Base-by-base conservation (phyloP, 2,113 vertebrate species). In the Dromaius novaehollandiae region DNA sequence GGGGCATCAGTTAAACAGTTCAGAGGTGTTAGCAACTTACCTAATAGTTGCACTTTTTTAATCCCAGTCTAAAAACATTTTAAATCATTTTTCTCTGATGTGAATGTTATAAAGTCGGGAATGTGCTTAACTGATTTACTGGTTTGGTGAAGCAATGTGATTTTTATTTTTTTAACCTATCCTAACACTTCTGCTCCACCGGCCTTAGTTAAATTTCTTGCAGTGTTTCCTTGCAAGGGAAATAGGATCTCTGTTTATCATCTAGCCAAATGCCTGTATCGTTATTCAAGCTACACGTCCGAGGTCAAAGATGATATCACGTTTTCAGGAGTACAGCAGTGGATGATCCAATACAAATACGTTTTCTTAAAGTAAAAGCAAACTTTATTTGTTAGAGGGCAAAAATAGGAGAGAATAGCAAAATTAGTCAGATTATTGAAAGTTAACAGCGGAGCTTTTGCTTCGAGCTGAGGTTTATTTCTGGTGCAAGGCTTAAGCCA, bases 191-290 rank as follows among this genome's bases (percentile, higher is more conserved):
- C 82, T 34, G n/a, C 75, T 69, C 46, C 42, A 13, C n/a, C 87
- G 81, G 69, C 77, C 81, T 82, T 17, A 26, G 74, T 50, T 95
- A 75, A 61, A 66, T 71, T 65, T 60, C 91, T 86, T 74, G 26
- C 68, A 28, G 10, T 28, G 9, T 32, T 84, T 78, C 61, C 74
- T 92, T 71, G 77, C 84, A 82, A 91, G 71, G 91, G 91, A 94
- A 91, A 87, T 50, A 66, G 90, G 77, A 75, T 88, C 71, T 90
- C 60, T 84, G 93, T 66, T 95, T 92, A 71, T 92, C 93, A 42
- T 92, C 56, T 78, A 34, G 46, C 51, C 84, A 87, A 38, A 89
- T 89, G 74, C 69, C 77, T 58, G 1, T 78, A 44, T 89, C 81
- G 18, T 92, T 91, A 87, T 55, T 95, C 89, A 89, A 46, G 36